Evolutionary conservation across 2,888 invertebrate species (phyloP), one percentile per base, ranked within the genome.

Genomic region (Argyra leucocephala): DNA sequence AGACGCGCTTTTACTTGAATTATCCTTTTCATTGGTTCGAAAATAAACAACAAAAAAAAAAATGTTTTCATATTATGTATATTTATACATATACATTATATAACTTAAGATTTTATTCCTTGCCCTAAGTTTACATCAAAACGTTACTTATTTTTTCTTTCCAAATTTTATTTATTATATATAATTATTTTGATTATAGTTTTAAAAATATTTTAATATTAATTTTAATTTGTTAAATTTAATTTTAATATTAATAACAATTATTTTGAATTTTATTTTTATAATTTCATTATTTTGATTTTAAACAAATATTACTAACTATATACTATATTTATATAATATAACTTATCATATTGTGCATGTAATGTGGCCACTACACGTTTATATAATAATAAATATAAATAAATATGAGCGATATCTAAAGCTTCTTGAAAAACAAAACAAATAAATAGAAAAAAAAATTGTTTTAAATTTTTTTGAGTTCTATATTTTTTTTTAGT

Each of bases 261-360:
- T 37, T 37, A 37, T 9, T 9, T 59, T 66, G 21, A 12, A 57
- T 60, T 65, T 59, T 26, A 59, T 63, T 64, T 64, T 2, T 62
- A 61, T 61, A 63, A 67, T 65, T 70, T 26, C 61, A 63, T 66
- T 66, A 59, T 58, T 26, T 58, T 31, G 58, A 63, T 59, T 63
- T 48, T 63, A 22, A 57, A 63, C n/a, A 31, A 63, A 57, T 21
- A 64, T 26, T 61, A 61, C 61, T 21, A 24, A 24, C 37, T 10
- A 48, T 18, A 48, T 18, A 31, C n/a, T 48, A 48, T 48, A 48
- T 48, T 18, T 48, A 48, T 48, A 48, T 15, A n/a, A 48, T n/a
- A 48, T 48, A 48, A 15, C 18, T 48, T 48, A 48, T 2, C 48
- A 48, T 48, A 48, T 48, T 48, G 5, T 48, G 48, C 48, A 48